A percentile compares a stretch with the other conserved stretches of the same genome.
Conservation (phyloP, 2,113 vertebrate genomes). For the Saccopteryx leptura region DNA sequence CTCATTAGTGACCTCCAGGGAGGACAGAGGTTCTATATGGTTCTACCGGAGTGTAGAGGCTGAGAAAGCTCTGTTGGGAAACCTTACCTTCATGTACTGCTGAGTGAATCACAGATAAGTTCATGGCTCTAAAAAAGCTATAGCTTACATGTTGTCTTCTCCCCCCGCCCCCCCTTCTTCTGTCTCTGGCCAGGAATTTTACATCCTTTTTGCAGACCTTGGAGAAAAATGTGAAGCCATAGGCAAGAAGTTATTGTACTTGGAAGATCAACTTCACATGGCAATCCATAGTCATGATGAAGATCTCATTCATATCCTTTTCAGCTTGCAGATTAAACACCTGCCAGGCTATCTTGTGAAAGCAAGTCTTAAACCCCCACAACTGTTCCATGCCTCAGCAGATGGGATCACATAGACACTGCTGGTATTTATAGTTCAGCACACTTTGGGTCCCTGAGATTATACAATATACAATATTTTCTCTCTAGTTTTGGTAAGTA, state of each 20-base stretch:
- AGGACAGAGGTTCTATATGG: background rate
- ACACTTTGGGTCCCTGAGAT: background rate
- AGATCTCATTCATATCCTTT: conserved; percentile 95
- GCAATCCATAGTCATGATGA: conserved; percentile 90
- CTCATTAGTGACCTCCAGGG: background rate
- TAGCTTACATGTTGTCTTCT: conserved; percentile 48
- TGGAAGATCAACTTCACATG: conserved; percentile 93
- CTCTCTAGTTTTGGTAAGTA: background rate
- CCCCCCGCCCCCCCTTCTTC: conserved; percentile 21
- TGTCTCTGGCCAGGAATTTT: conserved; percentile 82
- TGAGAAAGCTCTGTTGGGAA: background rate
- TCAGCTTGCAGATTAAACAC: conserved; percentile 18
- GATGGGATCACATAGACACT: background rate
- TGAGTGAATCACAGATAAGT: background rate
- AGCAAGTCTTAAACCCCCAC: background rate
- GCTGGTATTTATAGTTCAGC: background rate
- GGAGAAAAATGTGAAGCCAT: conserved; percentile 88
- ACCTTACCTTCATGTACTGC: too few relatives aligned
- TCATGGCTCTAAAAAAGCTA: background rate
- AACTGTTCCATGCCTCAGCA: background rate
- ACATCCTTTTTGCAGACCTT: conserved; percentile 83
- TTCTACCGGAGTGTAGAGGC: background rate
- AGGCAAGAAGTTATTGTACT: conserved; percentile 89
- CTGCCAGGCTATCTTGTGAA: conserved; percentile 49
- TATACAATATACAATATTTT: background rate